Evolutionary conservation across 1,140 invertebrate species (phyloP), one percentile per base, ranked within the genome.

Genomic region (Papilio xuthus): DNA sequence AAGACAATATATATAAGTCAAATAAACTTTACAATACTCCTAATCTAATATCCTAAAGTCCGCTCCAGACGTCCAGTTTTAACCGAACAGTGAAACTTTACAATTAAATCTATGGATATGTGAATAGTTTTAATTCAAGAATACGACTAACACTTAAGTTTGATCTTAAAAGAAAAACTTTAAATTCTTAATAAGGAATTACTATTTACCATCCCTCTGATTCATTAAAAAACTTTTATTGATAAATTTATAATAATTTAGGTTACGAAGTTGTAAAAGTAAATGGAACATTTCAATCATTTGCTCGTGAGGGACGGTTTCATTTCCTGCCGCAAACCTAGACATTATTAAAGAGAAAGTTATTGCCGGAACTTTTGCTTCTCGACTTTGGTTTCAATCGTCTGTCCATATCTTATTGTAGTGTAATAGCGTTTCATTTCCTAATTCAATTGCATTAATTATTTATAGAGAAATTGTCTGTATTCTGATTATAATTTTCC

Each of bases 331-430:
- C 71, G 23, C 71, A 73, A 73, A 47, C 71, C 71, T 20, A 76
- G 44, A n/a, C 56, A 42, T 78, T 80, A 82, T 80, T 83, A 82
- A 72, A 60, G 26, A 41, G 80, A 82, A 79, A 81, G 81, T 84
- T 84, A 84, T 80, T 79, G 80, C 63, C 74, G 42, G 26, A 81
- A 83, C 77, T 80, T 83, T 80, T 71, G 23, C 78, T 42, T 73
- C 50, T 12, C 44, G 70, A 32, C 20, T 80, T 83, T 83, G 71
- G 78, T 80, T 82, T 70, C 78, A 20, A 63, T 72, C 56, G 18
- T 75, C 74, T 70, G 42, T 69, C 32, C 76, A 72, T 26, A 32
- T 75, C 60, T 56, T 50, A 77, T 41, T 79, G 76, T 37, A 60
- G 63, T 20, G 8, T 26, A 78, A 76, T 47, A 71, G 37, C 56